Evolutionary conservation across 1,140 invertebrate species (phyloP).

Genomic region (Drosophila hydei): DNA sequence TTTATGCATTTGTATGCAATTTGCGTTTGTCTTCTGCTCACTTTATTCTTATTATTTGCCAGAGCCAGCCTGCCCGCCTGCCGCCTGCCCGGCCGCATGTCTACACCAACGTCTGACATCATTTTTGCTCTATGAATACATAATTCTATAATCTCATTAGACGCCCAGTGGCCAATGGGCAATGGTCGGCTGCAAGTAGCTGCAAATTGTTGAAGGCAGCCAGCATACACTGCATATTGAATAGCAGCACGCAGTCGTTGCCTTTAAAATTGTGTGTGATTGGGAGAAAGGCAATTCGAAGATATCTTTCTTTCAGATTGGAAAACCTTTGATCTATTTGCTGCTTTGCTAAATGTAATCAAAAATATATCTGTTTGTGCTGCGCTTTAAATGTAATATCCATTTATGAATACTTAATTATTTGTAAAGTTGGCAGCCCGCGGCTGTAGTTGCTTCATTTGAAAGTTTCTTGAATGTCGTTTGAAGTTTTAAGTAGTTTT

Average conservation of each 20-base stretch:
- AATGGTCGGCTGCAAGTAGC: conserved; percentile 41
- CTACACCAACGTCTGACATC: conserved; percentile 51
- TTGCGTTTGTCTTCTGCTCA: conserved; percentile 61
- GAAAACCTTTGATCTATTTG: background rate
- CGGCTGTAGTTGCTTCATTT: background rate
- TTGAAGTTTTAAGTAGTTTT: background rate
- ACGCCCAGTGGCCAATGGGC: conserved; percentile 44
- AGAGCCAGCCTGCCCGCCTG: background rate
- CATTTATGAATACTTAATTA: background rate
- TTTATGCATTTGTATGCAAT: conserved; percentile 71
- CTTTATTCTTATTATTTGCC: conserved; percentile 47
- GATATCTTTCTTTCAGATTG: background rate
- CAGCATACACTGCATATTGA: conserved; percentile 33
- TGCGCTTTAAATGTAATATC: too few relatives aligned
- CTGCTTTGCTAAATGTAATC: conserved; percentile 3
- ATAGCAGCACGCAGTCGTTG: conserved; percentile 4
- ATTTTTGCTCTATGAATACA: conserved; percentile 70
- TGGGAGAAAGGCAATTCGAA: background rate
- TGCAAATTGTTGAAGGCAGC: conserved; percentile 36
- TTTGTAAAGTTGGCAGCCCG: background rate
- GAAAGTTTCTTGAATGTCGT: background rate
- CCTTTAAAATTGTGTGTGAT: conserved; percentile 11
- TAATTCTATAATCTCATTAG: conserved; percentile 73
- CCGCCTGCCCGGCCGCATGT: conserved; percentile 15
- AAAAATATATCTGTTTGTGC: too few relatives aligned